phyloP scores from a whole-genome alignment of 2,888 invertebrate species.

The Marasmarcha lunaedactyla region DNA sequence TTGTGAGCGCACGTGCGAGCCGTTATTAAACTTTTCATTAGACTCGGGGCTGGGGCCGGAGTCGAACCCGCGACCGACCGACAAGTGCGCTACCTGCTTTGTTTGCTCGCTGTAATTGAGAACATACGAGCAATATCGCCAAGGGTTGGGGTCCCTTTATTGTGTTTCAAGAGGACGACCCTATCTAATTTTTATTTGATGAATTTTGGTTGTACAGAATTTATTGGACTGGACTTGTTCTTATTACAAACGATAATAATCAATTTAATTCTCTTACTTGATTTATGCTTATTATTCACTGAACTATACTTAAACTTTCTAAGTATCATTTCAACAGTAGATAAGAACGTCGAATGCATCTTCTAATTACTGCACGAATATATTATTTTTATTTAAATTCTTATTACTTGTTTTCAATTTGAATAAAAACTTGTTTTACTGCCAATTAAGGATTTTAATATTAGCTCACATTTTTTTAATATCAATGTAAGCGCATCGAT shows the following conservation, averaged over 20 bases:
- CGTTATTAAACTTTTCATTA: slow-evolving; percentile 65
- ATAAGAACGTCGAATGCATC: too few relatives aligned
- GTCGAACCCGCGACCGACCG: slow-evolving; percentile 2
- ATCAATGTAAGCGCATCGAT: too few relatives aligned
- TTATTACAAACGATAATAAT: neutral
- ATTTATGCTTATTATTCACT: neutral
- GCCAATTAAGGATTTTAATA: too few relatives aligned
- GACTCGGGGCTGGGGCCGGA: slow-evolving; percentile 22
- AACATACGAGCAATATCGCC: slow-evolving; percentile 1
- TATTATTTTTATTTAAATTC: too few relatives aligned
- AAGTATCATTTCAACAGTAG: neutral
- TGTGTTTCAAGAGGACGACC: too few relatives aligned
- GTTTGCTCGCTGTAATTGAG: neutral
- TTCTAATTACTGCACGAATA: too few relatives aligned
- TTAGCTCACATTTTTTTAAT: too few relatives aligned
- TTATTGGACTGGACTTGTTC: neutral
- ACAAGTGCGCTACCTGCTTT: slow-evolving; percentile 1
- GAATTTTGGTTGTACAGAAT: neutral
- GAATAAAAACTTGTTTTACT: too few relatives aligned
- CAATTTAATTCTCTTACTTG: neutral
- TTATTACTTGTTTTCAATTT: too few relatives aligned
- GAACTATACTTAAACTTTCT: neutral
- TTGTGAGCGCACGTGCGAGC: slow-evolving; percentile 35
- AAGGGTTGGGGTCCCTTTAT: neutral
- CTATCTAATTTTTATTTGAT: too few relatives aligned